phyloP scores from a whole-genome alignment of 2,113 vertebrate species.

The Burhinus bistriatus region DNA sequence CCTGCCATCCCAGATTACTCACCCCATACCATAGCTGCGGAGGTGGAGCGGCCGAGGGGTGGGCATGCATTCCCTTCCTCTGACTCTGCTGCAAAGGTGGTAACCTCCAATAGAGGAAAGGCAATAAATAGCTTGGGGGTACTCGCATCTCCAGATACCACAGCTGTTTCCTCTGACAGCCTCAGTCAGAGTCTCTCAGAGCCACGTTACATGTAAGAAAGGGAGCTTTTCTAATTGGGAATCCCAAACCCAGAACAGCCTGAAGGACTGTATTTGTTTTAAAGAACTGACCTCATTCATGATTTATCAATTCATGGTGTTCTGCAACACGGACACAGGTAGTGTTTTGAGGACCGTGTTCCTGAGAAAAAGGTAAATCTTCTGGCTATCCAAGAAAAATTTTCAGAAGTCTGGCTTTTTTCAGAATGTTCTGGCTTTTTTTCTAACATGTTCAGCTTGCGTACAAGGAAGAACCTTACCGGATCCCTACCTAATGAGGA shows the following conservation, averaged over 20 bases:
- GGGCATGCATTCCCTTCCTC: not conserved
- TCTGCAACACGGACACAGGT: not conserved
- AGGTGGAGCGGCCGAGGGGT: not conserved
- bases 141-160: not conserved
- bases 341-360: not conserved
- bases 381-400: not conserved
- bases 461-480: not conserved
- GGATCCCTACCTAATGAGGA: rapidly evolving
- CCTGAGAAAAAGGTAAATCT: not conserved
- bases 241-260: not conserved
- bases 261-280: not conserved
- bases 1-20: not conserved
- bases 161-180: not conserved
- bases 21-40: not conserved
- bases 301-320: not conserved
- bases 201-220: not conserved
- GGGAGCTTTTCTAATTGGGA: not conserved
- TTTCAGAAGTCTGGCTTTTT: not conserved
- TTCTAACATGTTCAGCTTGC: not conserved
- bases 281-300: not conserved
- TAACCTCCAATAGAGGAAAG: not conserved
- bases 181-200: not conserved
- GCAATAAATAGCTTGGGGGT: not conserved
- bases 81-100: not conserved
- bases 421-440: not conserved